A percentile compares a stretch with the other conserved stretches of the same genome.
Conservation (phyloP, 1,140 invertebrate species). For the Scaptomyza pallida region DNA sequence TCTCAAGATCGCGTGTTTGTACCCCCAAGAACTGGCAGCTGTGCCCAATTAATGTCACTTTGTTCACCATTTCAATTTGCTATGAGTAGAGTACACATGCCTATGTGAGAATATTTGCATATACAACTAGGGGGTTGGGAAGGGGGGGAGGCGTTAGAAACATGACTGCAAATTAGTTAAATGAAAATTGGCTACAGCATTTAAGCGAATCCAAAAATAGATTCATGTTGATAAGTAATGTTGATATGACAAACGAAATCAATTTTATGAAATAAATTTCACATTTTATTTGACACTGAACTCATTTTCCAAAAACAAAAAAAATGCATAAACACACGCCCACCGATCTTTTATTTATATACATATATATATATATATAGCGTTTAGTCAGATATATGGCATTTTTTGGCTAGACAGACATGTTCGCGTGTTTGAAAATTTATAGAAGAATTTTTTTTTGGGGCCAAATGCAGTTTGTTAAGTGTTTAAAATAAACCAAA, state of each 20-base stretch:
- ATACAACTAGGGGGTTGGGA: background rate
- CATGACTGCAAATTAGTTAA: constrained; percentile 21
- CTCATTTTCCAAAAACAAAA: constrained; percentile 34
- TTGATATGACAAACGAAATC: background rate
- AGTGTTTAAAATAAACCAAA: too few relatives aligned
- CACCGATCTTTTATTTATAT: background rate
- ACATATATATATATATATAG: background rate
- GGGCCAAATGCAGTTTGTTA: background rate
- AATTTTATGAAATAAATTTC: constrained; percentile 11
- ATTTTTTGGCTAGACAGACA: constrained; percentile 6
- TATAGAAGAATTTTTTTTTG: background rate
- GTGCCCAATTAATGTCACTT: constrained; percentile 75
- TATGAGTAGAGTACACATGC: background rate
- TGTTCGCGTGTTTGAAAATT: constrained; percentile 3
- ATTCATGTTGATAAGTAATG: constrained; percentile 9
- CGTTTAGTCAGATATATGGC: constrained; percentile 4
- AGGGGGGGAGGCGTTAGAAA: constrained; percentile 2
- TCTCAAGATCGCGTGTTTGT: constrained; percentile 67
- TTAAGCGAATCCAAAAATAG: background rate
- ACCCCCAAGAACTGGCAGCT: constrained; percentile 46
- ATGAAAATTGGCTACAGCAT: background rate
- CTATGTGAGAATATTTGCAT: background rate
- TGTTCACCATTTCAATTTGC: constrained; percentile 50
- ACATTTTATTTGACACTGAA: constrained; percentile 53
- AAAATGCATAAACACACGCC: constrained; percentile 30